These are phyloP conservation scores for Dipodomys ordii DNA, from an alignment of 2,113 vertebrate species.

Conservation along the genomic window DNA sequence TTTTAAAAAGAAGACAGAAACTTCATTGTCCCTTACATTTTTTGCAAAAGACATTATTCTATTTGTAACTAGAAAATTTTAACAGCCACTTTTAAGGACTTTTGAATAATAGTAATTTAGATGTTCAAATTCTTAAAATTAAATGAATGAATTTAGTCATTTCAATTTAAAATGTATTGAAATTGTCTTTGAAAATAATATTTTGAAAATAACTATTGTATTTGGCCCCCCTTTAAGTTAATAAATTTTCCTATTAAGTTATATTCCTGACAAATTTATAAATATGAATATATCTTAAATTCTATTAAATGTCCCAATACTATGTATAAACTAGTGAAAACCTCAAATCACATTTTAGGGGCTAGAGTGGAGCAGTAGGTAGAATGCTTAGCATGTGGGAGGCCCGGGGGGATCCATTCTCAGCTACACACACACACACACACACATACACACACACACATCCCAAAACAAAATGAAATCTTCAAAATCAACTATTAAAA, in stretches of 20 bases:
- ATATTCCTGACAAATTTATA: neutral
- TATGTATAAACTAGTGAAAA: conserved; percentile 15
- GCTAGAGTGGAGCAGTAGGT: neutral
- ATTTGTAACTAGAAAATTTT: conserved; percentile 35
- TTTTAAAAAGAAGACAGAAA: conserved; percentile 23
- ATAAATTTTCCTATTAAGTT: neutral
- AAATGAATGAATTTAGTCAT: conserved; percentile 41
- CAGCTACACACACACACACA: no score
- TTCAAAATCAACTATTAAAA: neutral
- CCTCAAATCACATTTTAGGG: neutral
- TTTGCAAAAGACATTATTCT: neutral
- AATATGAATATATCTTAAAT: neutral
- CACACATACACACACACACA: no score
- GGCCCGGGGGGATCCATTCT: neutral
- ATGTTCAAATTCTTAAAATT: conserved; percentile 36
- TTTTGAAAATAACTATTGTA: conserved; percentile 1
- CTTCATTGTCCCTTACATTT: conserved; percentile 1
- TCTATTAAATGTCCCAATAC: neutral
- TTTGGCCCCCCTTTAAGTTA: neutral
- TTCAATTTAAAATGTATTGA: neutral
- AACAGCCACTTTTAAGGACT: neutral
- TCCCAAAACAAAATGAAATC: neutral
- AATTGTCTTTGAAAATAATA: no score
- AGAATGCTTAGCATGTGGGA: neutral
- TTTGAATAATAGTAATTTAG: neutral